These are phyloP conservation scores for Pollachius pollachius DNA, from an alignment of 2,113 vertebrate genomes.

Conservation along the genomic window DNA sequence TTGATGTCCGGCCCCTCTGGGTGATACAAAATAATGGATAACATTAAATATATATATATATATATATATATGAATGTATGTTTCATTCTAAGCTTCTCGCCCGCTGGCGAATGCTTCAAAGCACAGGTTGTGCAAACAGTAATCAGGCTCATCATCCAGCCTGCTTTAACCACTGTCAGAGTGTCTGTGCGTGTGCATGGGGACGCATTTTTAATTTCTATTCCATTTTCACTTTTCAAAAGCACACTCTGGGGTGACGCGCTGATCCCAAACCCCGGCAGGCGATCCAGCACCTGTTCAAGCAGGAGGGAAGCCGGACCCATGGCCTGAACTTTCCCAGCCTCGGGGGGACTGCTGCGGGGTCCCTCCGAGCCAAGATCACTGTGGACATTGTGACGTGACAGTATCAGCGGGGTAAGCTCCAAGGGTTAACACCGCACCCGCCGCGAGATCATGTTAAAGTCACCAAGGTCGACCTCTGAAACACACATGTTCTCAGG, in stretches of 20 bases:
- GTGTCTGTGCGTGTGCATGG: background rate
- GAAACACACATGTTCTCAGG: conserved; percentile 14
- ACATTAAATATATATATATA: no score
- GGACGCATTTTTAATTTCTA: background rate
- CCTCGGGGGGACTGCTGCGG: conserved; percentile 24
- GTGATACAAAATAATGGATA: no score
- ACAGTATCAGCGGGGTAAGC: conserved; percentile 48
- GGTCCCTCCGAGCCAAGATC: conserved; percentile 37
- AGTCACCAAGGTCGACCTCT: conserved; percentile 35
- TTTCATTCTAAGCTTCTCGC: no score
- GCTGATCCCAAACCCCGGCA: conserved; percentile 18
- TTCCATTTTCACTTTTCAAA: conserved; percentile 13
- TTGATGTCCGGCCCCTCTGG: no score
- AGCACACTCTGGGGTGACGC: conserved; percentile 10
- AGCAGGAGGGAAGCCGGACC: conserved; percentile 36
- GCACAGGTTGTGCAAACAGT: no score
- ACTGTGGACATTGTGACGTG: conserved; percentile 57
- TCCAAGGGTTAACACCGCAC: conserved; percentile 45
- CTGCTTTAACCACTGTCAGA: background rate
- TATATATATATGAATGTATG: no score
- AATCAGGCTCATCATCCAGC: no score
- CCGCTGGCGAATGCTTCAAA: no score
- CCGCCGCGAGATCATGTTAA: conserved; percentile 36
- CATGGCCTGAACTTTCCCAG: conserved; percentile 42
- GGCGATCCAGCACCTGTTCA: conserved; percentile 64